These are phyloP conservation scores for Tridacna gigas DNA, from an alignment of 2,888 invertebrate genomes.

Conservation along the genomic window DNA sequence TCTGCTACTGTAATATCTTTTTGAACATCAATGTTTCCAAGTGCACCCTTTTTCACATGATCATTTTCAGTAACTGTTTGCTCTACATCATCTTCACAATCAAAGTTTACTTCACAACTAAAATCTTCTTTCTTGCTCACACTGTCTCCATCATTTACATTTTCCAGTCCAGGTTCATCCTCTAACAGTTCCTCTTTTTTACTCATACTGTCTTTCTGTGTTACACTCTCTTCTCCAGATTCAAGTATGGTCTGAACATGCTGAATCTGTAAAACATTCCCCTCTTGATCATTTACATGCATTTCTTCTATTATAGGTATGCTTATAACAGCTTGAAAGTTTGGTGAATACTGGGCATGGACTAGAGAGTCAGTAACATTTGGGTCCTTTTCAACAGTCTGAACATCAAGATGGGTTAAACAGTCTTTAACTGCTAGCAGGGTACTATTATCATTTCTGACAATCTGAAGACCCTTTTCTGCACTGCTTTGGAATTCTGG, in stretches of 20 bases:
- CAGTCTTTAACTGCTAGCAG: not conserved
- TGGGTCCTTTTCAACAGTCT: not conserved
- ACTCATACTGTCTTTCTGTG: not conserved
- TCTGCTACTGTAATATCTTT: too few species aligned
- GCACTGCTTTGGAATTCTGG: not conserved
- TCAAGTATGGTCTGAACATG: not conserved
- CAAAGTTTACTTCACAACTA: conserved; percentile 53
- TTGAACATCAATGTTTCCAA: too few species aligned
- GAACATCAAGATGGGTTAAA: not conserved
- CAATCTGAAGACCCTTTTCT: not conserved
- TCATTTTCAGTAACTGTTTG: too few species aligned
- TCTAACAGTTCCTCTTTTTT: not conserved
- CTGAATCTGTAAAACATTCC: too few species aligned
- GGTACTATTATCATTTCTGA: not conserved
- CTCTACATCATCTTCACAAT: conserved; percentile 45
- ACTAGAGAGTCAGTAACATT: not conserved
- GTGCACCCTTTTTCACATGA: too few species aligned
- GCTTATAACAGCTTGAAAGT: not conserved
- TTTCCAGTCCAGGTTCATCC: not conserved
- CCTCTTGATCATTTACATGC: not conserved
- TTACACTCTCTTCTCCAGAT: not conserved
- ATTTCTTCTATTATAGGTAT: not conserved
- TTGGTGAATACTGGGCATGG: not conserved
- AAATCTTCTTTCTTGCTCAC: conserved; percentile 27
- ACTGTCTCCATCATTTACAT: not conserved